These are phyloP conservation scores for Calidris pugnax DNA, from an alignment of 2,113 vertebrate species.

Conservation along the genomic window DNA sequence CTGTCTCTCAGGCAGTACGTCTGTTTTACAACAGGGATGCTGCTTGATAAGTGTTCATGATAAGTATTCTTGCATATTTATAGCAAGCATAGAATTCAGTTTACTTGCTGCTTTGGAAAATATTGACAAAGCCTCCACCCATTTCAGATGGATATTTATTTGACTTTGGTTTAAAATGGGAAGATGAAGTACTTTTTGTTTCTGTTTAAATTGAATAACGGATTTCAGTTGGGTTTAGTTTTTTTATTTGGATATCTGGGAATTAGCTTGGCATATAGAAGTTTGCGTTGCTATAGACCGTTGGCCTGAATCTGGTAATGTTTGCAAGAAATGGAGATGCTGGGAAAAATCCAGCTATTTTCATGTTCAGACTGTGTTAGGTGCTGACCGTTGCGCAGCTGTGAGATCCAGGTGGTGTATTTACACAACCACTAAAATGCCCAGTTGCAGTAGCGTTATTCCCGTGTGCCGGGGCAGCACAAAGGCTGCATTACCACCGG, in stretches of 20 bases:
- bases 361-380: no score
- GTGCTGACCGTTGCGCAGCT: no score
- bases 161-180: neutral
- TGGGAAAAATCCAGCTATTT: no score
- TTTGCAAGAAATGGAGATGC: no score
- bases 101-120: neutral
- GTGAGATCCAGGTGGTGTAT: no score
- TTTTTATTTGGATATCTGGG: no score
- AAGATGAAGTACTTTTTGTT: neutral
- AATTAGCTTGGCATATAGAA: no score
- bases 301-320: no score
- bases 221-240: neutral
- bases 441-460: neutral
- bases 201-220: neutral
- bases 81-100: neutral
- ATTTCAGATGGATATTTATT: neutral
- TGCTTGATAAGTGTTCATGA: no score
- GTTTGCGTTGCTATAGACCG: no score
- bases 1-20: neutral
- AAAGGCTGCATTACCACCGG: neutral
- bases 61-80: neutral
- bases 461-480: neutral
- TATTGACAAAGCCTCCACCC: neutral
- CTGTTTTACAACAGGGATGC: neutral
- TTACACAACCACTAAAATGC: no score